Percentiles rank a stretch among this genome's conserved stretches.
Evolutionary conservation across 2,888 invertebrate genomes (phyloP).

Genomic region (Fragum whitleyi): DNA sequence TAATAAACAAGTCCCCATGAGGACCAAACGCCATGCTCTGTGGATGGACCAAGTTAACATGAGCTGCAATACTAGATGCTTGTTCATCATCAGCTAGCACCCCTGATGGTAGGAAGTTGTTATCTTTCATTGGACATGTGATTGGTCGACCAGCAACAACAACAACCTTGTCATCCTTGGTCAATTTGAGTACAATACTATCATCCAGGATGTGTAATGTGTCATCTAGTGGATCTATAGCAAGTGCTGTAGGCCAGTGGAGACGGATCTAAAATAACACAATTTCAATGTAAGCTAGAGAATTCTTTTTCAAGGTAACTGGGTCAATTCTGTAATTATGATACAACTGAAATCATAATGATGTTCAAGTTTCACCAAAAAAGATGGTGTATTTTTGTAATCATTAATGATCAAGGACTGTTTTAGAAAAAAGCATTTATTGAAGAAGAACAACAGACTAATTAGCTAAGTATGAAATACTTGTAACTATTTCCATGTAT

Average conservation of each 20-base stretch:
- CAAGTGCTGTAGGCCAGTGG: slow-evolving; percentile 99
- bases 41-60: slow-evolving; percentile 95
- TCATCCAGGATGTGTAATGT: slow-evolving; percentile 96
- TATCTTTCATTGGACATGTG: slow-evolving; percentile 94
- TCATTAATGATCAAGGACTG: too few relatives aligned
- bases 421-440: too few relatives aligned
- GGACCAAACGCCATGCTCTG: slow-evolving; percentile 96
- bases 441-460: too few relatives aligned
- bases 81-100: slow-evolving; percentile 81
- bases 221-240: slow-evolving; percentile 97
- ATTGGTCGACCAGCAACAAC: slow-evolving; percentile 97
- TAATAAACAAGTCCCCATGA: slow-evolving; percentile 95
- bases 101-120: slow-evolving; percentile 76
- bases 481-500: too few relatives aligned
- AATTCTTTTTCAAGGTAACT: not conserved
- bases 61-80: slow-evolving; percentile 89
- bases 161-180: slow-evolving; percentile 93
- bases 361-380: too few relatives aligned
- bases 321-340: not conserved
- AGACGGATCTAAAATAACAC: slow-evolving; percentile 90
- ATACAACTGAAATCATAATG: not conserved
- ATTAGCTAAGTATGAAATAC: too few relatives aligned
- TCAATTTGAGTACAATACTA: slow-evolving; percentile 94
- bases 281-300: not conserved
- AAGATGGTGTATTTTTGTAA: too few relatives aligned